Percentiles rank a stretch among this genome's conserved stretches.
These are phyloP conservation scores for Cyclina sinensis DNA, from an alignment of 1,140 invertebrate genomes.

Conservation along the genomic window DNA sequence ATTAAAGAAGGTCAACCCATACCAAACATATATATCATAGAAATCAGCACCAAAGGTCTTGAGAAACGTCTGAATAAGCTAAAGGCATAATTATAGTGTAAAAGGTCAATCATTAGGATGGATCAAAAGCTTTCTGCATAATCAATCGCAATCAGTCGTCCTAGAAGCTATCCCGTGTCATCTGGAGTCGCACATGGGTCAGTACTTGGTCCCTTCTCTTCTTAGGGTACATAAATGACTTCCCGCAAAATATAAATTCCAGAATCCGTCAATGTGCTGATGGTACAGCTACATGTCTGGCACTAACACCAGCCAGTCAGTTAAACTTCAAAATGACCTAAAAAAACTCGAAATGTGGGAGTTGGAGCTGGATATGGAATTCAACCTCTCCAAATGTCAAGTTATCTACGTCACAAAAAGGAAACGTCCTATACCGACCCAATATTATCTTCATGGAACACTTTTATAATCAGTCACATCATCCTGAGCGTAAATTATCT, in stretches of 20 bases:
- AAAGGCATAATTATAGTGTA: constrained; percentile 56
- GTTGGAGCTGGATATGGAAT: constrained; percentile 39
- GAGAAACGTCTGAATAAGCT: too few species aligned
- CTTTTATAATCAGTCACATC: neutral
- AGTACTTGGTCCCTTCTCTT: neutral
- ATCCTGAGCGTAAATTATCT: constrained; percentile 28
- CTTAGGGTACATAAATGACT: constrained; percentile 15
- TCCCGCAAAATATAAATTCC: neutral
- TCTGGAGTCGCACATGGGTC: constrained; percentile 69
- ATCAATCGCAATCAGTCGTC: constrained; percentile 63
- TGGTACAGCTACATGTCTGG: constrained; percentile 25
- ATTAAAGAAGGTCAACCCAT: too few species aligned
- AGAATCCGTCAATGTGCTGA: constrained; percentile 40
- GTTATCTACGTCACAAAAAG: constrained; percentile 27
- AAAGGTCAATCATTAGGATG: constrained; percentile 44
- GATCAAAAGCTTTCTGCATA: constrained; percentile 65
- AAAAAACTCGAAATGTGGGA: constrained; percentile 12
- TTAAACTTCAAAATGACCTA: constrained; percentile 40
- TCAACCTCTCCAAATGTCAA: constrained; percentile 45
- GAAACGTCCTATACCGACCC: neutral
- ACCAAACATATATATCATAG: too few species aligned
- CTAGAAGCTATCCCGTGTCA: constrained; percentile 57
- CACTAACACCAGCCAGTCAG: neutral
- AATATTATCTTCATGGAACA: neutral
- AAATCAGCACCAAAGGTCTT: too few species aligned